Percentiles rank a stretch among this genome's conserved stretches.
phyloP scores from a whole-genome alignment of 2,888 invertebrate genomes.

The Cylloceria caligata region DNA sequence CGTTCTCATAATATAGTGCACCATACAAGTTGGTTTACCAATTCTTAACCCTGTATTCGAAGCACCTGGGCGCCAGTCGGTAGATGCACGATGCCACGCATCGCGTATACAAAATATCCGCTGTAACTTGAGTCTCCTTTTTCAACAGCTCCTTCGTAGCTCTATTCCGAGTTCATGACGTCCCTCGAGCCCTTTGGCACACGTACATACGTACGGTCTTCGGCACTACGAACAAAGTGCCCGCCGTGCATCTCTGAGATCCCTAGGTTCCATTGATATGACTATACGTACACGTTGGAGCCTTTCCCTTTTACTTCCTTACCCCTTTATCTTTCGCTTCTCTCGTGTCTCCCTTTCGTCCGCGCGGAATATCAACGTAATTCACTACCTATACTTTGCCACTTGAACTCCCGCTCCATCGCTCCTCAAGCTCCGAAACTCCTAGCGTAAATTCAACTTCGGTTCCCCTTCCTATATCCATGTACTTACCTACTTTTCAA shows the following conservation, averaged over 20 bases:
- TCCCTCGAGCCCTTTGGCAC: slow-evolving; percentile 34
- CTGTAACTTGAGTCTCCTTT: slow-evolving; percentile 50
- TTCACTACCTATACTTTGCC: slow-evolving; percentile 50
- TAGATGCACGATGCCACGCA: slow-evolving; percentile 33
- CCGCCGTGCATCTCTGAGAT: background rate
- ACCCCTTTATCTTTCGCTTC: slow-evolving; percentile 23
- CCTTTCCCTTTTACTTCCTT: slow-evolving; percentile 21
- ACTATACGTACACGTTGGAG: slow-evolving; percentile 10
- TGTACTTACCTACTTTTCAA: slow-evolving; percentile 62
- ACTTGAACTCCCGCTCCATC: slow-evolving; percentile 50
- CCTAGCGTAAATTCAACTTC: slow-evolving; percentile 56
- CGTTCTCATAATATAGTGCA: slow-evolving; percentile 6
- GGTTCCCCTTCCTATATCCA: slow-evolving; percentile 36
- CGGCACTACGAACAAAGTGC: slow-evolving; percentile 43
- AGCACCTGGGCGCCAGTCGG: slow-evolving; percentile 31
- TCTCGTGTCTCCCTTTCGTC: slow-evolving; percentile 36
- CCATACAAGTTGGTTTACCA: background rate
- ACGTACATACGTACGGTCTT: slow-evolving; percentile 41
- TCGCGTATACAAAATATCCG: slow-evolving; percentile 38
- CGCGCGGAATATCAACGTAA: slow-evolving; percentile 33
- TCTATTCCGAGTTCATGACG: slow-evolving; percentile 44
- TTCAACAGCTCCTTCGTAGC: slow-evolving; percentile 54
- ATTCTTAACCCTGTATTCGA: slow-evolving; percentile 37
- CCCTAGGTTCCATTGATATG: slow-evolving; percentile 48
- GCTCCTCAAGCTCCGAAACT: slow-evolving; percentile 39